Conservation (phyloP, 1,140 invertebrate genomes). For the Bombus huntii region DNA sequence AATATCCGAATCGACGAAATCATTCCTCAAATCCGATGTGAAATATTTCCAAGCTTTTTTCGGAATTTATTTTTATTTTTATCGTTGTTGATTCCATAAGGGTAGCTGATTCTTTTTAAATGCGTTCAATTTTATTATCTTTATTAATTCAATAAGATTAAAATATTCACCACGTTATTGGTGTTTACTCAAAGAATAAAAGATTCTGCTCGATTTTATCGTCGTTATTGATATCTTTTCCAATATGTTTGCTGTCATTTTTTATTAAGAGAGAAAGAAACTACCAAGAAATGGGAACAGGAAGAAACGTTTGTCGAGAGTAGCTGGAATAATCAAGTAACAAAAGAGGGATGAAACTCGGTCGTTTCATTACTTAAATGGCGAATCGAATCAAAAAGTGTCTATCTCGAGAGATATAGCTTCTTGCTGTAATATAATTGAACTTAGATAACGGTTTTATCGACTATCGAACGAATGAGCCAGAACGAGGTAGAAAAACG, state of each 20-base stretch:
- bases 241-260: rapidly evolving
- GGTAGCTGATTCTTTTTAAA: no score
- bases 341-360: background rate
- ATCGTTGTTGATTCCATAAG: no score
- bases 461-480: background rate
- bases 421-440: constrained; percentile 38
- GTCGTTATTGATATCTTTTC: background rate
- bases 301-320: background rate
- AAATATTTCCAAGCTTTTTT: background rate
- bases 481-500: background rate
- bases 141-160: no score
- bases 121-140: no score
- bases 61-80: no score
- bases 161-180: no score
- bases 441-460: constrained; percentile 28
- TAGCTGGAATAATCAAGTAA: constrained; percentile 19
- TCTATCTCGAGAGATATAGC: background rate
- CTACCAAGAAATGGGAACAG: background rate
- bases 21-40: background rate
- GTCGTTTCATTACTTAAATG: background rate
- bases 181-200: no score
- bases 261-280: background rate
- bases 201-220: no score
- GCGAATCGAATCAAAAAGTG: background rate
- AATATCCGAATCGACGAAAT: background rate